Conservation (phyloP, 2,797 vertebrate species). For the Chaetodon trifasciatus region DNA sequence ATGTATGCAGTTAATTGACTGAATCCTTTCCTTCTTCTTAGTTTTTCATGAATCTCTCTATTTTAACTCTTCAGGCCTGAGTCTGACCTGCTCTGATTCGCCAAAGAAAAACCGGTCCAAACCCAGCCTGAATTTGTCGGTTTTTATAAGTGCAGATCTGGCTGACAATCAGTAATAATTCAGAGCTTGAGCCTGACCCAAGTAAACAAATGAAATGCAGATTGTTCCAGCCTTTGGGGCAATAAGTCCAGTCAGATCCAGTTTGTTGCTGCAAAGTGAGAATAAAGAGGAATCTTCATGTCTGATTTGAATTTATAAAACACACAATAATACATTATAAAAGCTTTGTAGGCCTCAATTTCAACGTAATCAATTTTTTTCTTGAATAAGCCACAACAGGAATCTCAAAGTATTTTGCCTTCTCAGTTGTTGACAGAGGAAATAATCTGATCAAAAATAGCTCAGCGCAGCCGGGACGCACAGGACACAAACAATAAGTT, state of each 20-base stretch:
- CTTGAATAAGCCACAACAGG: slow-evolving; percentile 8
- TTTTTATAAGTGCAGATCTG: slow-evolving; percentile 17
- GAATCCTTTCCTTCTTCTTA: slow-evolving; percentile 29
- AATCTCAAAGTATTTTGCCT: slow-evolving; percentile 32
- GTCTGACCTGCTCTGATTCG: slow-evolving; percentile 8
- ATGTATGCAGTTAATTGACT: slow-evolving; percentile 66
- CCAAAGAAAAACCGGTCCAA: background rate
- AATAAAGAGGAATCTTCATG: slow-evolving; percentile 13
- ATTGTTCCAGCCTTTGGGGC: slow-evolving; percentile 5
- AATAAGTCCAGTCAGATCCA: slow-evolving; percentile 22
- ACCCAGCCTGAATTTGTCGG: slow-evolving; percentile 13
- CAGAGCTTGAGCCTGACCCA: slow-evolving; percentile 30
- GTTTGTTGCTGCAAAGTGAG: slow-evolving; percentile 28
- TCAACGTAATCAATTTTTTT: slow-evolving; percentile 22
- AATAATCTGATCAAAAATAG: slow-evolving; percentile 56
- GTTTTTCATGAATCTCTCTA: slow-evolving; percentile 48
- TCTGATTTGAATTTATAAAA: slow-evolving; percentile 41
- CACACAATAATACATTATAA: slow-evolving; percentile 21
- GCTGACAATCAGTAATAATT: slow-evolving; percentile 31
- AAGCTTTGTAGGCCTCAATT: slow-evolving; percentile 13
- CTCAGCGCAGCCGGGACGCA: slow-evolving; percentile 32
- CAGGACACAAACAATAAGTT: slow-evolving; percentile 64
- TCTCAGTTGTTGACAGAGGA: slow-evolving; percentile 36
- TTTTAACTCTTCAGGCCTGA: slow-evolving; percentile 52
- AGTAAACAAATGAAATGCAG: slow-evolving; percentile 26